Evolutionary conservation across 2,888 invertebrate genomes (phyloP), one percentile per base, ranked within the genome.

Genomic region (Caenorhabditis macrosperma): DNA sequence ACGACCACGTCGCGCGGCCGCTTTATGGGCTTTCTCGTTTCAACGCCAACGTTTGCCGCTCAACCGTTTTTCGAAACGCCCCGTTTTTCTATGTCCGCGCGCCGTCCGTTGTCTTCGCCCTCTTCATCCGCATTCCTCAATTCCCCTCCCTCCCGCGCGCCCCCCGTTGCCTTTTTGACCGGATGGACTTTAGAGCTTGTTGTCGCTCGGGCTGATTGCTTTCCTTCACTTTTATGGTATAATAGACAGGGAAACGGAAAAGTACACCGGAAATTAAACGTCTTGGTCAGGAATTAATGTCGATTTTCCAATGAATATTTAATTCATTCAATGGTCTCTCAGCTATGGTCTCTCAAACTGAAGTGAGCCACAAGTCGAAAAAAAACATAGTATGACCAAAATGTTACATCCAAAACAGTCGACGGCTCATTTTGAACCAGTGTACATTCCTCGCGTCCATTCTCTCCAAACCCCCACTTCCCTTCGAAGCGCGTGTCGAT

Each of bases 91-190:
- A 52, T 54, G 66, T 68, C 68, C 41, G 22, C 60, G 67, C 55
- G 33, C 28, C 33, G n/a, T 44, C 33, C 30, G 28, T 52, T 50
- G 52, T 67, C 24, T 57, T 57, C 15, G 2, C 3, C 55, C 30
- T n/a, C 33, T 20, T 44, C 38, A 71, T 71, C 61, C 71, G 55
- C 71, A 71, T 71, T 71, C 71, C 30, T 38, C 9, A n/a, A 44
- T 44, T 38, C 54, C 63, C 26, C 26, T 61, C 63, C 26, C 26
- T 30, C 46, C 20, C 61, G 59, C 57, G 48, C 30, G 5, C 54
- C 33, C 17, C 10, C 57, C 48, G 57, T 59, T 59, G 54, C 54
- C 44, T 4, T 59, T 28, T 9, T 44, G 17, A 44, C 44, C n/a
- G 38, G 38, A 38, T 38, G 2, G 7, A 38, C 38, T 38, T 38